Conservation (phyloP, 2,113 vertebrate species). For the Esox niger region DNA sequence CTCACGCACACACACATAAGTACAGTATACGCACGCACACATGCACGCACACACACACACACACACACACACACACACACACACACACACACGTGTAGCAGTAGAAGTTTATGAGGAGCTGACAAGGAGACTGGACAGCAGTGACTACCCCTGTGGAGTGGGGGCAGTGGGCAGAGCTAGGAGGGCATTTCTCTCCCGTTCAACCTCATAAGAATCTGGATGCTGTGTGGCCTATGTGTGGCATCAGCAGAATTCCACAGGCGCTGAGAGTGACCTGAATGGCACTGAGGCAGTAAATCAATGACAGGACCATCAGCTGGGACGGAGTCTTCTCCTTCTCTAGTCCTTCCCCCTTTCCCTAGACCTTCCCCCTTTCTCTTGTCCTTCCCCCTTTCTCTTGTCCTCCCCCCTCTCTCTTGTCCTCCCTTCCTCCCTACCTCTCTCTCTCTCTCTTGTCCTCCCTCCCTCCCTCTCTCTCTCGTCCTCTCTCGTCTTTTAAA, state of each 20-base stretch:
- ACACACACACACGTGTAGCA: not conserved
- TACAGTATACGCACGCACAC: too few species aligned
- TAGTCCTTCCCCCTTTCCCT: not conserved
- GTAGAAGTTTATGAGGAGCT: constrained; percentile 11
- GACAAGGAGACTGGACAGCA: not conserved
- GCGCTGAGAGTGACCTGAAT: constrained; percentile 28
- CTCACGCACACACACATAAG: constrained; percentile 4
- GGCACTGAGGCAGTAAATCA: constrained; percentile 24
- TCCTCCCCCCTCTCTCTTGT: not conserved
- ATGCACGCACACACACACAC: not conserved
- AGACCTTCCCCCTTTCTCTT: not conserved
- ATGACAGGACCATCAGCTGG: constrained; percentile 1
- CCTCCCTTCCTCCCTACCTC: not conserved
- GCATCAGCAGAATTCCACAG: constrained; percentile 37
- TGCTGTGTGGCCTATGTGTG: constrained; percentile 7
- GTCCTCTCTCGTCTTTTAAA: not conserved
- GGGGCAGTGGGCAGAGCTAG: not conserved
- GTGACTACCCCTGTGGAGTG: constrained; percentile 22
- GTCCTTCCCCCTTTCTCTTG: constrained; percentile 5
- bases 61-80: not conserved
- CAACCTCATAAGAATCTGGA: constrained; percentile 45
- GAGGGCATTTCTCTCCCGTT: constrained; percentile 17
- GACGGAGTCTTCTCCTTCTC: constrained; percentile 11
- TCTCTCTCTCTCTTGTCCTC: not conserved
- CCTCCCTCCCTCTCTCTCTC: not conserved